phyloP scores from a whole-genome alignment of 2,888 invertebrate species.

The Encarsia formosa region DNA sequence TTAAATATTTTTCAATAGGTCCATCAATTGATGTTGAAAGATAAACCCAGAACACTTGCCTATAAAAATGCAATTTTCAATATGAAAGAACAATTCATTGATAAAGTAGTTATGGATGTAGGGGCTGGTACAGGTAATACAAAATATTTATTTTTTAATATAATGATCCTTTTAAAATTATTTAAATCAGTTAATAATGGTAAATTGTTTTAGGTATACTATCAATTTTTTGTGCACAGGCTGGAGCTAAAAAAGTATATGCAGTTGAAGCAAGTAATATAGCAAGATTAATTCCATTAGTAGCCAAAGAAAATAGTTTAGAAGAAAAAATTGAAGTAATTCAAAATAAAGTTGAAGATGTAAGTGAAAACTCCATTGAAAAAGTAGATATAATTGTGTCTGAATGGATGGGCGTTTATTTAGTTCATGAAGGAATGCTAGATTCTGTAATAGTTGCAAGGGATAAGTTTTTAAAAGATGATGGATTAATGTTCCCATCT shows the following conservation, averaged over 20 bases:
- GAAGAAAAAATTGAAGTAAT: conserved; percentile 68
- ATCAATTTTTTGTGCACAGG: conserved; percentile 83
- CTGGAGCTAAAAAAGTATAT: conserved; percentile 84
- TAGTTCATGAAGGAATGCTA: conserved; percentile 93
- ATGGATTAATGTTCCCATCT: conserved; percentile 73
- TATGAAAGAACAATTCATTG: conserved; percentile 64
- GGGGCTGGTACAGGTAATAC: conserved; percentile 71
- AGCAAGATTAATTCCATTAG: conserved; percentile 61
- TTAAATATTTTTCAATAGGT: conserved; percentile 64
- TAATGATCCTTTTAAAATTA: background rate
- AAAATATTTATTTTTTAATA: conserved; percentile 6
- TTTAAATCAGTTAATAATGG: background rate
- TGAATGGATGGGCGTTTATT: conserved; percentile 98
- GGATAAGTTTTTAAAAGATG: conserved; percentile 71
- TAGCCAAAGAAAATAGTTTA: conserved; percentile 69
- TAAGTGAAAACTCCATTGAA: conserved; percentile 60
- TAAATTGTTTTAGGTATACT: conserved; percentile 61
- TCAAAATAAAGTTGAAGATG: conserved; percentile 73
- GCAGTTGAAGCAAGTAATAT: conserved; percentile 79
- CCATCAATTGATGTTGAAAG: conserved; percentile 76
- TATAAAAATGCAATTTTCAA: conserved; percentile 76
- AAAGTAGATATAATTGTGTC: conserved; percentile 88
- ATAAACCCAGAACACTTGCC: conserved; percentile 69
- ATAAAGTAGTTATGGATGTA: conserved; percentile 80
- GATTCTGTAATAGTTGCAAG: conserved; percentile 82